These are phyloP conservation scores for Drosophila robusta DNA, from an alignment of 2,888 invertebrate species.

Conservation along the genomic window DNA sequence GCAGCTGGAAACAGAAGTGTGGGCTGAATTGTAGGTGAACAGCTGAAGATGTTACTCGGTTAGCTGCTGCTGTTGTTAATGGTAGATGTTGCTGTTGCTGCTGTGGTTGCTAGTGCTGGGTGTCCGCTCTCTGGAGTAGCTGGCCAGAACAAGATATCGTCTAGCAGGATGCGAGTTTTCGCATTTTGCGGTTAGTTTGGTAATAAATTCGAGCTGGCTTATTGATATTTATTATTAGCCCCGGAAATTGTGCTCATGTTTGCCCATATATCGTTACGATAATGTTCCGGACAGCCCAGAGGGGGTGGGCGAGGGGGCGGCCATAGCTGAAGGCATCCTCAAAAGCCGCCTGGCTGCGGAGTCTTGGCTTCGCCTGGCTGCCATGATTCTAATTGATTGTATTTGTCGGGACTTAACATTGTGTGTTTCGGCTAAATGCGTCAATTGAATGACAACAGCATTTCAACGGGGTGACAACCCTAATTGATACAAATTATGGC, in stretches of 20 bases:
- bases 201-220: slow-evolving; percentile 73
- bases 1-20: slow-evolving; percentile 8
- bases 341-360: background rate
- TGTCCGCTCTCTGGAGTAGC: slow-evolving; percentile 9
- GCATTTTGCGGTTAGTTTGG: slow-evolving; percentile 69
- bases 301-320: slow-evolving; percentile 33
- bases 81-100: slow-evolving; percentile 2
- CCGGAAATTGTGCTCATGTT: slow-evolving; percentile 67
- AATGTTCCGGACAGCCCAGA: slow-evolving; percentile 40
- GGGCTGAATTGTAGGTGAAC: slow-evolving; percentile 22
- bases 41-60: slow-evolving; percentile 11
- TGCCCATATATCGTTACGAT: slow-evolving; percentile 58
- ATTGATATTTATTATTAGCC: slow-evolving; percentile 78
- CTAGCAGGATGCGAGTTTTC: slow-evolving; percentile 31
- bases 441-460: slow-evolving; percentile 44
- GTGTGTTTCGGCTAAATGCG: slow-evolving; percentile 30
- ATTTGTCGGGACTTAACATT: slow-evolving; percentile 32
- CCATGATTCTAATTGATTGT: slow-evolving; percentile 51
- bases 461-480: slow-evolving; percentile 16
- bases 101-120: slow-evolving; percentile 4
- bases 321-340: slow-evolving; percentile 19
- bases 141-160: slow-evolving; percentile 42
- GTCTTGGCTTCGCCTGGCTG: background rate
- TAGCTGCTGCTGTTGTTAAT: slow-evolving; percentile 6
- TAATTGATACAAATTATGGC: slow-evolving; percentile 23